Evolutionary conservation across 2,888 invertebrate genomes (phyloP).

Genomic region (Nipponacmea schrenckii): DNA sequence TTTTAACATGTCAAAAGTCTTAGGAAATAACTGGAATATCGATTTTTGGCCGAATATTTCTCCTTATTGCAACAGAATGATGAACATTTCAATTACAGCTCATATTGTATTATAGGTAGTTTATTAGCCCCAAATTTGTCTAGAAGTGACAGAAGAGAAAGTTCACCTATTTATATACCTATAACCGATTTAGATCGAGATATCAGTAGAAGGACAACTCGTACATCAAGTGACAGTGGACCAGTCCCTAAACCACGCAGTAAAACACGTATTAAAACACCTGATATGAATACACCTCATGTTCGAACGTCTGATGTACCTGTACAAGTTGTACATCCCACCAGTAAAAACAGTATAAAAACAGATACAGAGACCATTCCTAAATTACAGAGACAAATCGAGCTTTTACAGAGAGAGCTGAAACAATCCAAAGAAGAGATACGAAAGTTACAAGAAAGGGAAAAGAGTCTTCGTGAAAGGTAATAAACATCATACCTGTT

Average conservation of each 20-base stretch:
- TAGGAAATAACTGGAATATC: no score
- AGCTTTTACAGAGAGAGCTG: slow-evolving; percentile 68
- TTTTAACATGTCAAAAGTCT: no score
- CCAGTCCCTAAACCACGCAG: slow-evolving; percentile 9
- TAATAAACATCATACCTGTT: slow-evolving; percentile 30
- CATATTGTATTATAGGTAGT: no score
- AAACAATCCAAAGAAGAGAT: slow-evolving; percentile 67
- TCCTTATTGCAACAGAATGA: no score
- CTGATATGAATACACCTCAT: not conserved
- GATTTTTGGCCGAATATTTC: no score
- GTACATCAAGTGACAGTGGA: not conserved
- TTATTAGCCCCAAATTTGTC: no score
- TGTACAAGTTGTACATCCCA: no score
- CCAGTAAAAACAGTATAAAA: not conserved
- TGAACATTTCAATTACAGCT: no score
- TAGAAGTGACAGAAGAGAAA: not conserved
- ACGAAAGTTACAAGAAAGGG: slow-evolving; percentile 66
- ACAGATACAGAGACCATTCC: slow-evolving; percentile 1
- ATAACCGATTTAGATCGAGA: not conserved
- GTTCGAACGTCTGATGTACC: not conserved
- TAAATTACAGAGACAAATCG: slow-evolving; percentile 63
- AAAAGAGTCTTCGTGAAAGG: slow-evolving; percentile 69
- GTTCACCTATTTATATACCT: not conserved
- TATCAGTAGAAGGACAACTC: not conserved
- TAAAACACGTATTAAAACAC: slow-evolving; percentile 11